phyloP scores from a whole-genome alignment of 2,888 invertebrate genomes.

The Catocala fraxini region DNA sequence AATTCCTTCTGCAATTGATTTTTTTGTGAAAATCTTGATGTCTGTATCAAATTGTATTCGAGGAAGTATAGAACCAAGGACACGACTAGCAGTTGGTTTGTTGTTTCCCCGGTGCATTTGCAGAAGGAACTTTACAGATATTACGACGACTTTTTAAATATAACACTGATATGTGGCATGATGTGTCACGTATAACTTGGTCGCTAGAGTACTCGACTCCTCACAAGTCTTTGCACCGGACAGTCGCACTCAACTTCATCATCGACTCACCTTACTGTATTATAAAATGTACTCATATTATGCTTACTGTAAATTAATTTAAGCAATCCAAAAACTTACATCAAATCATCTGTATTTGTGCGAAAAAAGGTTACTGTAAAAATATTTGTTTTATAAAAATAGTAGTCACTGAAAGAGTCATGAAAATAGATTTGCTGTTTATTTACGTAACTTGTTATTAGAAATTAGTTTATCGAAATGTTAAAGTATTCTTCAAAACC shows the following conservation, averaged over 20 bases:
- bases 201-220: slow-evolving; percentile 65
- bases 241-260: slow-evolving; percentile 49
- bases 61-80: not conserved
- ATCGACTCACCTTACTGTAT: slow-evolving; percentile 45
- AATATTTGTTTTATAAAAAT: slow-evolving; percentile 55
- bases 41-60: not conserved
- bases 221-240: slow-evolving; percentile 55
- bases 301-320: slow-evolving; percentile 38
- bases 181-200: slow-evolving; percentile 84
- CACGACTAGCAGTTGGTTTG: slow-evolving; percentile 8
- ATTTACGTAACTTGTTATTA: slow-evolving; percentile 25
- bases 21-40: not conserved
- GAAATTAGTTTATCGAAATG: slow-evolving; percentile 26
- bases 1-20: slow-evolving; percentile 45
- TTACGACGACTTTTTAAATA: slow-evolving; percentile 65
- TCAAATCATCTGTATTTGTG: slow-evolving; percentile 48
- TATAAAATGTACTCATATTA: slow-evolving; percentile 25
- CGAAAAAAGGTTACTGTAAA: slow-evolving; percentile 45
- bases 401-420: slow-evolving; percentile 53
- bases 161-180: slow-evolving; percentile 84
- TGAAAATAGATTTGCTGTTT: slow-evolving; percentile 54
- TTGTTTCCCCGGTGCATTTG: slow-evolving; percentile 41
- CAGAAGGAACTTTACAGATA: slow-evolving; percentile 58
- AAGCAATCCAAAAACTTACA: slow-evolving; percentile 34
- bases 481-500: slow-evolving; percentile 16